Conservation (phyloP, 2,113 vertebrate species). For the Oenanthe oenanthe region DNA sequence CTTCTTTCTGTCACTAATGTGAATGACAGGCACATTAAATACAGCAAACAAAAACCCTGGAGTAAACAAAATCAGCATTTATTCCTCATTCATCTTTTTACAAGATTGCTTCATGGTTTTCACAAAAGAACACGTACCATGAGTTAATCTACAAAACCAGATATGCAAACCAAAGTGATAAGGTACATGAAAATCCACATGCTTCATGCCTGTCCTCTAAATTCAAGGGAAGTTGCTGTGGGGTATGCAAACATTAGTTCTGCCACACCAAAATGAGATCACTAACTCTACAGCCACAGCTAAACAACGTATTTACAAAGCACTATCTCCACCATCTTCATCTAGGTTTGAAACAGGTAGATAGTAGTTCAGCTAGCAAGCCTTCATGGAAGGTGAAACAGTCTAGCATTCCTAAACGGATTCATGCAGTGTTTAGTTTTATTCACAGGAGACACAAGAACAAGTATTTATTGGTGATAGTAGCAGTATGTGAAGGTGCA, state of each 20-base stretch:
- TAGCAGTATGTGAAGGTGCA: not conserved
- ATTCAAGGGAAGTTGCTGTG: not conserved
- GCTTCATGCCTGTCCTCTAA: not conserved
- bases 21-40: not conserved
- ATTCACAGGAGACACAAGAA: not conserved
- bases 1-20: not conserved
- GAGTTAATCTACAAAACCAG: conserved; percentile 17
- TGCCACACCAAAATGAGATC: not conserved
- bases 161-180: not conserved
- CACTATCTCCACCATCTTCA: not conserved
- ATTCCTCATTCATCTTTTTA: conserved; percentile 55
- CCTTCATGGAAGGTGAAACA: conserved; percentile 76
- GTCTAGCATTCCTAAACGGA: not conserved
- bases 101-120: not conserved
- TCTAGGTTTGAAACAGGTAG: conserved; percentile 19
- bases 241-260: not conserved
- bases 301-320: not conserved
- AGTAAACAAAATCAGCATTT: conserved; percentile 67
- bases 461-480: not conserved
- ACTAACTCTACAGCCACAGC: not conserved
- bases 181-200: not conserved
- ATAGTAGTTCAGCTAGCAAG: conserved; percentile 30
- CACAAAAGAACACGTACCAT: conserved; percentile 2
- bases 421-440: conserved; percentile 31
- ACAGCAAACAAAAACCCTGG: conserved; percentile 19